These are phyloP conservation scores for Sinodicranocentrus sp. DNA, from an alignment of 2,888 invertebrate genomes.

Conservation along the genomic window DNA sequence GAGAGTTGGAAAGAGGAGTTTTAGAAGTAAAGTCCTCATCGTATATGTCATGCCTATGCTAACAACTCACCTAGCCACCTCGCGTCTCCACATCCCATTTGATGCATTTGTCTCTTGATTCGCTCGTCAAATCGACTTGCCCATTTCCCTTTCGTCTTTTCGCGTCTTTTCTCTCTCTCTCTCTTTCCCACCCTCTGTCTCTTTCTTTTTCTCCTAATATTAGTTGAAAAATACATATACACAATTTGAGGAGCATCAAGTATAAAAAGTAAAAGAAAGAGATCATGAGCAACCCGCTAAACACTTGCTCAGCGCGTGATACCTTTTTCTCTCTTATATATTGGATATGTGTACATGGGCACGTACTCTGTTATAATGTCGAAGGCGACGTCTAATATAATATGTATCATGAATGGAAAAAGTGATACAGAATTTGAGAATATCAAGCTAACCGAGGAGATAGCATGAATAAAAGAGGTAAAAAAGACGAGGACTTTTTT, in stretches of 20 bases:
- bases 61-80: slow-evolving; percentile 49
- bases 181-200: slow-evolving; percentile 6
- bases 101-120: slow-evolving; percentile 76
- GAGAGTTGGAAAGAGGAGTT: slow-evolving; percentile 5
- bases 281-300: slow-evolving; percentile 23
- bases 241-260: slow-evolving; percentile 32
- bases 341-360: background rate
- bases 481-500: background rate
- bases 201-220: slow-evolving; percentile 28
- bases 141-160: slow-evolving; percentile 43
- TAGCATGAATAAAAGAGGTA: slow-evolving; percentile 5
- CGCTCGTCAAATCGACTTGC: slow-evolving; percentile 70
- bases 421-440: slow-evolving; percentile 35
- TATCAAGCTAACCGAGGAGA: slow-evolving; percentile 2
- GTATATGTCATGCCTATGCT: slow-evolving; percentile 26
- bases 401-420: background rate
- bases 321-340: no score
- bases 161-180: slow-evolving; percentile 4
- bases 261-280: slow-evolving; percentile 3
- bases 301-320: slow-evolving; percentile 2
- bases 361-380: background rate
- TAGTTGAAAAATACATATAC: slow-evolving; percentile 39
- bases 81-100: slow-evolving; percentile 71
- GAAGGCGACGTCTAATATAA: no score
- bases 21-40: slow-evolving; percentile 20